Percentiles rank a stretch among this genome's conserved stretches.
phyloP scores from a whole-genome alignment of 2,888 invertebrate genomes.

The Chymomyza fuscimana region DNA sequence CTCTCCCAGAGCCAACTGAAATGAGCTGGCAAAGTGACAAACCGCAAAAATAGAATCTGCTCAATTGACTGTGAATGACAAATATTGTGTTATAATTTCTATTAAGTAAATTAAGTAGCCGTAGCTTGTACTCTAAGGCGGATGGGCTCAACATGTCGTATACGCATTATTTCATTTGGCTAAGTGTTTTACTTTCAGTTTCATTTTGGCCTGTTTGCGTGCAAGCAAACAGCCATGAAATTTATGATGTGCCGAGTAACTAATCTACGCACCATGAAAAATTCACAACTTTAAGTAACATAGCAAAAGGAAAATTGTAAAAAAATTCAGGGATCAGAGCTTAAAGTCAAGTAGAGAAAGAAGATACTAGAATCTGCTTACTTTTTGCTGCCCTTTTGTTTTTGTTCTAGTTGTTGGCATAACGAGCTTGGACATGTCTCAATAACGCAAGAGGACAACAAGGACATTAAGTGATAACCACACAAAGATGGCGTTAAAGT shows the following conservation, averaged over 20 bases:
- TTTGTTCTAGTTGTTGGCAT: slow-evolving; percentile 42
- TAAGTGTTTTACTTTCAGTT: slow-evolving; percentile 50
- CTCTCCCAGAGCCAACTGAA: not conserved
- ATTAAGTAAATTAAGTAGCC: slow-evolving; percentile 66
- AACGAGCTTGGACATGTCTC: slow-evolving; percentile 67
- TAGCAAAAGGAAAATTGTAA: not conserved
- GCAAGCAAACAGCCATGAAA: slow-evolving; percentile 54
- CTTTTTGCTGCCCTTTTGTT: slow-evolving; percentile 25
- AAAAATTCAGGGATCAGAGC: slow-evolving; percentile 48
- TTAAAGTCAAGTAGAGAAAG: slow-evolving; percentile 65
- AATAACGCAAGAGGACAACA: slow-evolving; percentile 35
- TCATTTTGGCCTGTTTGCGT: slow-evolving; percentile 14
- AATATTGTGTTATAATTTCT: slow-evolving; percentile 72
- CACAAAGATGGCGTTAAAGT: not conserved
- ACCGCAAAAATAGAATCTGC: slow-evolving; percentile 47
- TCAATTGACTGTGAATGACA: slow-evolving; percentile 73
- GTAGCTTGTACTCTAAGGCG: slow-evolving; percentile 1
- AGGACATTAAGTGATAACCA: slow-evolving; percentile 19
- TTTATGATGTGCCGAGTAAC: slow-evolving; percentile 24
- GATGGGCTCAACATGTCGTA: slow-evolving; percentile 48
- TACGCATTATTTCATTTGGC: slow-evolving; percentile 68
- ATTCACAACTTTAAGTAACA: slow-evolving; percentile 13
- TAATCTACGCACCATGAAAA: slow-evolving; percentile 12
- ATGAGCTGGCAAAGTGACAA: slow-evolving; percentile 6
- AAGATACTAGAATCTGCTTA: slow-evolving; percentile 61